Percentiles rank a stretch among this genome's conserved stretches.
These are phyloP conservation scores for Salvator merianae DNA, from an alignment of 2,113 vertebrate genomes.

Conservation along the genomic window DNA sequence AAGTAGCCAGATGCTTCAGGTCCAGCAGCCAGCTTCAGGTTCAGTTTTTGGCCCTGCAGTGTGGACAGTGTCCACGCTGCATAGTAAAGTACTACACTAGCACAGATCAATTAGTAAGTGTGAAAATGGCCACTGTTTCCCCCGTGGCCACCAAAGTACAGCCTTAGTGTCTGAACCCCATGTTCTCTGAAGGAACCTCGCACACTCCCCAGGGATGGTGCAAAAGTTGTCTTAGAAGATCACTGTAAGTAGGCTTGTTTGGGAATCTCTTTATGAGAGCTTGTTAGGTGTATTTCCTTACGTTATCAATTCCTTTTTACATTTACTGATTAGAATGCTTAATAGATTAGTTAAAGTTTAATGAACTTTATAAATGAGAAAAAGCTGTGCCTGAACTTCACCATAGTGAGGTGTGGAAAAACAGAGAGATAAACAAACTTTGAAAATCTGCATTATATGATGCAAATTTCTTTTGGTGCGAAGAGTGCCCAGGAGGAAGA, in stretches of 20 bases:
- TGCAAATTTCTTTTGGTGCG: slow-evolving; percentile 32
- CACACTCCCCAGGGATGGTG: too few species aligned
- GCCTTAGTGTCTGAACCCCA: too few species aligned
- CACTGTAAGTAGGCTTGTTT: background rate
- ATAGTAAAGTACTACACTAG: too few species aligned
- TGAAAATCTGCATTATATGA: slow-evolving; percentile 21
- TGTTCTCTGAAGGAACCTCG: too few species aligned
- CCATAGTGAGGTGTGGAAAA: background rate
- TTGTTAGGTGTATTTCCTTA: background rate
- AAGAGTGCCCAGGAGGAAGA: slow-evolving; percentile 49
- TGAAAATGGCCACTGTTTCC: too few species aligned
- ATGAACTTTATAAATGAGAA: slow-evolving; percentile 56
- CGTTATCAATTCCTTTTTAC: background rate
- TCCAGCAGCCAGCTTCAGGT: too few species aligned
- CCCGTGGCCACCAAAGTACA: too few species aligned
- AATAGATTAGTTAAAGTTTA: slow-evolving; percentile 53
- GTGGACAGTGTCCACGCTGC: too few species aligned
- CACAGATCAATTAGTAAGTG: too few species aligned
- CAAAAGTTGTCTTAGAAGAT: too few species aligned
- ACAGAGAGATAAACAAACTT: background rate
- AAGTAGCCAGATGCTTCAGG: too few species aligned
- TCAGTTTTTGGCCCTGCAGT: too few species aligned
- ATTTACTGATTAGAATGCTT: slow-evolving; percentile 5
- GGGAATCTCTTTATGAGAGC: background rate
- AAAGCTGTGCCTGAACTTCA: slow-evolving; percentile 47